Percentiles rank a stretch among this genome's conserved stretches.
These are phyloP conservation scores for Onychomys torridus DNA, from an alignment of 2,797 vertebrate genomes.

Conservation along the genomic window DNA sequence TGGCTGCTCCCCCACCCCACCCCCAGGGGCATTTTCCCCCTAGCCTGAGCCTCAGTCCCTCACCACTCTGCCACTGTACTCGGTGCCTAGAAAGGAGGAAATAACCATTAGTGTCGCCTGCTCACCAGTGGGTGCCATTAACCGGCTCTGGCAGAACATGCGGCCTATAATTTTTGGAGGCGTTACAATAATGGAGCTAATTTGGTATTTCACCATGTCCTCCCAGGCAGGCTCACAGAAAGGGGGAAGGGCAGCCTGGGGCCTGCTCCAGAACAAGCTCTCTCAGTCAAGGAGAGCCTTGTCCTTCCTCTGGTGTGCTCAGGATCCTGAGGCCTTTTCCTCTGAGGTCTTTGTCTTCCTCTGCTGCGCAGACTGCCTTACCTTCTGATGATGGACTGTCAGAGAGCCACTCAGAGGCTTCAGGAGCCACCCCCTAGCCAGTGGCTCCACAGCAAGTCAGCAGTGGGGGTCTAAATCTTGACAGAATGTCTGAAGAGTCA, in stretches of 20 bases:
- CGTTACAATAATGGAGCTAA: slow-evolving; percentile 66
- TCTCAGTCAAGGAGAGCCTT: neutral
- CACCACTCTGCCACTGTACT: neutral
- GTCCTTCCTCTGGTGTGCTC: neutral
- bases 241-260: neutral
- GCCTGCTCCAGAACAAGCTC: neutral
- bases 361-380: neutral
- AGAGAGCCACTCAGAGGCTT: neutral
- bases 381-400: neutral
- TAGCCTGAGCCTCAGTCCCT: neutral
- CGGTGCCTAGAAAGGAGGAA: slow-evolving; percentile 40
- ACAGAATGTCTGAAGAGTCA: neutral
- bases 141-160: slow-evolving; percentile 40
- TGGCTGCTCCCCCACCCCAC: neutral
- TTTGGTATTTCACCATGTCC: slow-evolving; percentile 58
- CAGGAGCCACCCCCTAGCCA: neutral
- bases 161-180: slow-evolving; percentile 69
- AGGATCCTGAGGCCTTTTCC: neutral
- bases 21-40: neutral
- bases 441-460: neutral
- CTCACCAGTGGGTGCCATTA: slow-evolving; percentile 50
- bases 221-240: neutral
- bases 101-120: slow-evolving; percentile 49
- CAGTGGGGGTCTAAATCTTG: neutral
- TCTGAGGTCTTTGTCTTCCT: neutral